Evolutionary conservation across 2,113 vertebrate genomes (phyloP).

Genomic region (Chrysochloris asiatica): DNA sequence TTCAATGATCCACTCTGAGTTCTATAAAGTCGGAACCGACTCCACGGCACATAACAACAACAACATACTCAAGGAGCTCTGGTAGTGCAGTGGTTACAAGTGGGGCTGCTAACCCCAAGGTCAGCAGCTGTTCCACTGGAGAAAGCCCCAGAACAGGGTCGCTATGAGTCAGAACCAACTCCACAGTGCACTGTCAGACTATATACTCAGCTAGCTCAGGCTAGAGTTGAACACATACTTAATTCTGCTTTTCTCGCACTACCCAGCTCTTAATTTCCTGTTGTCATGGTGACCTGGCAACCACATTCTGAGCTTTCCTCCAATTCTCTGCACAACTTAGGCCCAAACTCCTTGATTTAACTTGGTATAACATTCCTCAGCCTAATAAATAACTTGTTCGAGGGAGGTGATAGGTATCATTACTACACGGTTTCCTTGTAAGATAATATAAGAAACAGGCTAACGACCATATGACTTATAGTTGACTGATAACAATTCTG

Average conservation of each 20-base stretch:
- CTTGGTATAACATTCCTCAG: conserved; percentile 35
- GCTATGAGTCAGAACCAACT: no score
- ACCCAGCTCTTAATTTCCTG: not conserved
- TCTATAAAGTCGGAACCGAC: not conserved
- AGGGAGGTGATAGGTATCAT: conserved; percentile 11
- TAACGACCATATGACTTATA: conserved; percentile 32
- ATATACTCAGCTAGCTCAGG: not conserved
- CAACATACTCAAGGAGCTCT: no score
- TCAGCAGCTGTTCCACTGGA: no score
- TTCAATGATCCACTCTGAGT: not conserved
- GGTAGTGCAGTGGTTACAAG: no score
- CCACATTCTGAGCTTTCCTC: conserved; percentile 26
- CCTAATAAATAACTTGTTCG: conserved; percentile 37
- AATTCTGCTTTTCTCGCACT: not conserved
- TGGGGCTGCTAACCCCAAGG: no score
- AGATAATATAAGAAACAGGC: conserved; percentile 45
- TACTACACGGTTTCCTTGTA: not conserved
- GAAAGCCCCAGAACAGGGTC: no score
- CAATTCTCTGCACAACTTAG: not conserved
- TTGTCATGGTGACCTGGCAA: conserved; percentile 23
- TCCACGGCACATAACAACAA: no score
- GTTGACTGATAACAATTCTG: conserved; percentile 33
- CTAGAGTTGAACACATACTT: not conserved
- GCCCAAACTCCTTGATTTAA: conserved; percentile 34
- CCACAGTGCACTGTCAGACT: no score